Evolutionary conservation across 2,113 vertebrate species (phyloP).

Genomic region (Thymallus thymallus): DNA sequence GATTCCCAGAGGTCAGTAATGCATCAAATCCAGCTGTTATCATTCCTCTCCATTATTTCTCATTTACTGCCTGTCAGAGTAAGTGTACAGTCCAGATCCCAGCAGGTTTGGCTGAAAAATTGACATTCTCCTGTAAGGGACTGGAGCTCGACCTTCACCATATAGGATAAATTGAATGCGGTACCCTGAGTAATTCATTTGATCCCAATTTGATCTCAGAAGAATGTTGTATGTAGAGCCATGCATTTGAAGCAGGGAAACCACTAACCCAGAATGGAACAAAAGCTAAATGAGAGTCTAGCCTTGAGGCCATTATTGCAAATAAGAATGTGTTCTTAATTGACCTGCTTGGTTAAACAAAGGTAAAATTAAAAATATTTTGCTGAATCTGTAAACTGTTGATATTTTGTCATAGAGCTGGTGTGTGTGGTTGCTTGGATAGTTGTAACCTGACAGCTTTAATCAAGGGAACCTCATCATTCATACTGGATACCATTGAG

Average conservation of each 20-base stretch:
- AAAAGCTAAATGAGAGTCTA: too few species aligned
- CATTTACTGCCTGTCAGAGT: conserved; percentile 43
- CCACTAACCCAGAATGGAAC: too few species aligned
- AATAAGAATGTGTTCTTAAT: too few species aligned
- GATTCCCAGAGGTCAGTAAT: conserved; percentile 9
- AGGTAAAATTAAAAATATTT: too few species aligned
- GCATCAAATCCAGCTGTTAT: conserved; percentile 33
- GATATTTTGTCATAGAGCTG: not conserved
- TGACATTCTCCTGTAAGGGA: conserved; percentile 21
- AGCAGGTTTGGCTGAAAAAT: conserved; percentile 14
- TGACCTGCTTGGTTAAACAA: too few species aligned
- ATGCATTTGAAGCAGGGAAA: too few species aligned
- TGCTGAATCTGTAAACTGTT: not conserved
- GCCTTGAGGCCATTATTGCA: too few species aligned
- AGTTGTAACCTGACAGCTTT: conserved; percentile 42
- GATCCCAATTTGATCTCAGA: conserved; percentile 3
- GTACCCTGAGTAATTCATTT: conserved; percentile 23
- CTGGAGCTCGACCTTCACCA: conserved; percentile 18
- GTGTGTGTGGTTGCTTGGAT: not conserved
- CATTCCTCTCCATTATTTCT: conserved; percentile 56
- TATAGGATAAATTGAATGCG: conserved; percentile 2
- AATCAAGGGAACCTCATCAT: conserved; percentile 48
- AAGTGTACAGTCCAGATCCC: conserved; percentile 24
- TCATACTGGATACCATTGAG: conserved; percentile 61
- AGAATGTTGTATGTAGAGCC: not conserved